Conservation (phyloP, 1,140 invertebrate genomes). For the Leptinotarsa undecemlineata region DNA sequence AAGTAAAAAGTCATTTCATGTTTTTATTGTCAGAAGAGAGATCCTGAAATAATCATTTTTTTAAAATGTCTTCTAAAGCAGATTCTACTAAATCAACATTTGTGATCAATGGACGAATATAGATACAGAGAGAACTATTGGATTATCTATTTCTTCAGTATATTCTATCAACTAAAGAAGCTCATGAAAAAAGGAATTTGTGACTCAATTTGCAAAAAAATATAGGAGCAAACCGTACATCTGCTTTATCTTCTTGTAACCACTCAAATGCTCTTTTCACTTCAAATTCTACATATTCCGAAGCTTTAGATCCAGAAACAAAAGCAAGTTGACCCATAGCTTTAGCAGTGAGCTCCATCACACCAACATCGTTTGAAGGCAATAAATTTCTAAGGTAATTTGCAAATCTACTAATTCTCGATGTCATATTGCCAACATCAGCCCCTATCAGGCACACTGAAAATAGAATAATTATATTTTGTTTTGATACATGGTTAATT, state of each 20-base stretch:
- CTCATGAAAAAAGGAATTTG: no score
- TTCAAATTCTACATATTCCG: slow-evolving; percentile 95
- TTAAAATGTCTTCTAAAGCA: no score
- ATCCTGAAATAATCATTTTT: no score
- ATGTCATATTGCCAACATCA: slow-evolving; percentile 90
- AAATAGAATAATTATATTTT: slow-evolving; percentile 43
- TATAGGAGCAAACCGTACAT: slow-evolving; percentile 56
- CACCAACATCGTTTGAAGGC: slow-evolving; percentile 85
- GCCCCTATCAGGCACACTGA: slow-evolving; percentile 88
- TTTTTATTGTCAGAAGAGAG: no score
- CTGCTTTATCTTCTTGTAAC: slow-evolving; percentile 85
- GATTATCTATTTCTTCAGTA: no score
- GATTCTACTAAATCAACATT: no score
- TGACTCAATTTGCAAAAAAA: no score
- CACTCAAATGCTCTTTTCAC: slow-evolving; percentile 94
- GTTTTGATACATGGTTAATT: no score
- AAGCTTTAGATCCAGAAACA: slow-evolving; percentile 89
- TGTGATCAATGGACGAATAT: no score
- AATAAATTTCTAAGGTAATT: slow-evolving; percentile 90
- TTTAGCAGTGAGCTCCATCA: slow-evolving; percentile 95
- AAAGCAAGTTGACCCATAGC: slow-evolving; percentile 90
- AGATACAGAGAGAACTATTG: no score
- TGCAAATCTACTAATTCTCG: slow-evolving; percentile 86
- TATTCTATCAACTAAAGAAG: no score
- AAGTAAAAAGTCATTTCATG: no score